These are phyloP conservation scores for Chloroclystis v-ata DNA, from an alignment of 2,888 invertebrate species.

Conservation along the genomic window DNA sequence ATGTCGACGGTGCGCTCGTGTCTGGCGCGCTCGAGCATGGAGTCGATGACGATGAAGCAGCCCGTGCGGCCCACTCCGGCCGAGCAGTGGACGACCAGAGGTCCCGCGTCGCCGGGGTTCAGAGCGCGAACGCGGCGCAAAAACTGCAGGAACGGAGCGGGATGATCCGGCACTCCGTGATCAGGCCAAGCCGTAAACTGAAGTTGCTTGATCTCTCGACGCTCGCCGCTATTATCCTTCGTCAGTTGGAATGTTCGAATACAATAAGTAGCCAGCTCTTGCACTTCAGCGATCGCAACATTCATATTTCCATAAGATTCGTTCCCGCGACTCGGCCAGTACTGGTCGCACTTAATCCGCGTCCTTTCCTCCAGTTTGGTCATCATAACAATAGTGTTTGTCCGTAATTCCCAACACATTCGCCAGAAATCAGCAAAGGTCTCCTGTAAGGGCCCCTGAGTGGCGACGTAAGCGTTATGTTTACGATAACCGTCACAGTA, in stretches of 20 bases:
- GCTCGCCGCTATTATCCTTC: conserved; percentile 87
- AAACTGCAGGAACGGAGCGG: conserved; percentile 98
- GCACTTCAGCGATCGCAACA: conserved; percentile 95
- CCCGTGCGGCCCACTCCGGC: conserved; percentile 96
- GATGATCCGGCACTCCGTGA: conserved; percentile 99
- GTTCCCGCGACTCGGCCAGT: conserved; percentile 97
- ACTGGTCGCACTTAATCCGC: conserved; percentile 97
- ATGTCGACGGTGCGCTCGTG: conserved; percentile 99
- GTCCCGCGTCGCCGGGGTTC: conserved; percentile 95
- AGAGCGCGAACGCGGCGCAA: conserved; percentile 93
- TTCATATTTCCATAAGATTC: conserved; percentile 97
- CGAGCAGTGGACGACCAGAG: conserved; percentile 96
- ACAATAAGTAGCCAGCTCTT: conserved; percentile 98
- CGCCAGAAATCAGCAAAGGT: conserved; percentile 99
- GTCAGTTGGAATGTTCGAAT: conserved; percentile 97
- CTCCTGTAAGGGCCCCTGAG: conserved; percentile 98
- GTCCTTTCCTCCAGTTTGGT: conserved; percentile 98
- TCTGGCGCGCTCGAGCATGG: conserved; percentile 97
- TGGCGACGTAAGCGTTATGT: conserved; percentile 99
- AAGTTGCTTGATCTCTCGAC: conserved; percentile 96
- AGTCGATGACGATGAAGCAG: conserved; percentile 99
- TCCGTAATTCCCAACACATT: conserved; percentile 99
- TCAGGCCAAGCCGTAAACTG: conserved; percentile 99
- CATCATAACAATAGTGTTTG: conserved; percentile 99
- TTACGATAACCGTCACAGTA: conserved; percentile 99